phyloP scores from a whole-genome alignment of 1,140 invertebrate genomes.

The Helicoverpa zea region DNA sequence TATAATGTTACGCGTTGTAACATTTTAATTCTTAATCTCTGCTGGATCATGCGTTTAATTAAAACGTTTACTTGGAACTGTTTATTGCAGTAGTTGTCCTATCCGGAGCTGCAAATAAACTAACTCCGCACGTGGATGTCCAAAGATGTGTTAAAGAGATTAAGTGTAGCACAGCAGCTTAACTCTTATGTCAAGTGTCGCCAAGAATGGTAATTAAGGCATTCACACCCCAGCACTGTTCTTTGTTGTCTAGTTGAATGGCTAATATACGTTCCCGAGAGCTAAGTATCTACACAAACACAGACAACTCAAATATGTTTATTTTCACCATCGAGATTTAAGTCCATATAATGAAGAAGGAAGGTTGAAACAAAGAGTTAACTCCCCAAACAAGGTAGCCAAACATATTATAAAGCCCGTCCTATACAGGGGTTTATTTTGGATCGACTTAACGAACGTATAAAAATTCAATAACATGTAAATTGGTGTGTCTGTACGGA shows the following conservation, averaged over 20 bases:
- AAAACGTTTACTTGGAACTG: not conserved
- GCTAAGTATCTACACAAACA: not conserved
- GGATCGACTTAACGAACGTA: constrained; percentile 75
- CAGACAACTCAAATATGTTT: not conserved
- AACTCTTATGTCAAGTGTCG: not conserved
- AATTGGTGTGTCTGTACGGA: constrained; percentile 77
- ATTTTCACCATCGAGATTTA: not conserved
- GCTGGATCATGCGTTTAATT: constrained; percentile 14
- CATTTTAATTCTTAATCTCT: constrained; percentile 18
- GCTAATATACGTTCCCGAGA: not conserved
- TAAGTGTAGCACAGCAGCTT: not conserved
- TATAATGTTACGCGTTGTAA: constrained; percentile 38
- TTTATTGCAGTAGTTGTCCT: not conserved
- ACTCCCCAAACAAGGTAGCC: constrained; percentile 20
- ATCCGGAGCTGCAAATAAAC: not conserved
- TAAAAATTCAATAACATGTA: constrained; percentile 86
- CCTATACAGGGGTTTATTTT: constrained; percentile 40
- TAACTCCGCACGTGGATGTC: not conserved
- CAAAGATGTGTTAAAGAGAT: not conserved
- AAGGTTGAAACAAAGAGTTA: not conserved
- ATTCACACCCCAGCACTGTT: not conserved
- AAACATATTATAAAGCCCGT: constrained; percentile 36
- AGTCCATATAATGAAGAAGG: constrained; percentile 18
- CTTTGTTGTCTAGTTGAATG: not conserved
- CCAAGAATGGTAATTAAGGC: not conserved